A percentile compares a stretch with the other conserved stretches of the same genome.
Evolutionary conservation across 92 coral and sea anemone species (phyloP).

Genomic region (Paragorgia papillata): DNA sequence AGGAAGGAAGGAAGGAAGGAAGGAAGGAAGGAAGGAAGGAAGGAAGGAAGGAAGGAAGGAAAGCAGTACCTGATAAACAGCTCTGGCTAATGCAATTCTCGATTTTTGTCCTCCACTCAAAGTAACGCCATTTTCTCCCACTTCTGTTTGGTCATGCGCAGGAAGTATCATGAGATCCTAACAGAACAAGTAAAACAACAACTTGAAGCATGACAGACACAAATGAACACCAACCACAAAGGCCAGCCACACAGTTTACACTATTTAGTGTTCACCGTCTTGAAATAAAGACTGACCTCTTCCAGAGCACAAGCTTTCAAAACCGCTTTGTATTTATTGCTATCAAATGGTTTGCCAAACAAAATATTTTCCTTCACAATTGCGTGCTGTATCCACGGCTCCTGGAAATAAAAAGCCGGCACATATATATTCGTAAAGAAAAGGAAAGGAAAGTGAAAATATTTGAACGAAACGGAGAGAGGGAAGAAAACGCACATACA

Average conservation of each 20-base stretch:
- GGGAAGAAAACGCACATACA: too few relatives aligned
- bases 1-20: background rate
- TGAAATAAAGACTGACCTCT: too few relatives aligned
- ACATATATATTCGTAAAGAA: too few relatives aligned
- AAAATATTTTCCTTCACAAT: slow-evolving; percentile 94
- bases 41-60: background rate
- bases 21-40: background rate
- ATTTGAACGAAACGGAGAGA: too few relatives aligned
- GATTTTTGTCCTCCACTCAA: slow-evolving; percentile 98
- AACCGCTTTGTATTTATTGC: slow-evolving; percentile 77
- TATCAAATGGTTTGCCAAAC: slow-evolving; percentile 85
- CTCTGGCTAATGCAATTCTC: slow-evolving; percentile 87
- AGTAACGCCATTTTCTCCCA: slow-evolving; percentile 98
- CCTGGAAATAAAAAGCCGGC: slow-evolving; percentile 54
- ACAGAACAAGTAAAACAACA: background rate
- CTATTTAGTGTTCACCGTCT: too few relatives aligned
- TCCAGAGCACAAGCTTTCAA: slow-evolving; percentile 86
- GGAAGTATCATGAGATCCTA: slow-evolving; percentile 90
- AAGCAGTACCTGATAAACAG: slow-evolving; percentile 84
- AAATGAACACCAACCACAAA: too few relatives aligned
- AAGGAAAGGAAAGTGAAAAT: too few relatives aligned
- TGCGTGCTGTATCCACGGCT: slow-evolving; percentile 98
- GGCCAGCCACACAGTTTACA: too few relatives aligned
- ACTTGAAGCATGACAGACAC: too few relatives aligned
- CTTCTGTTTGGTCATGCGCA: slow-evolving; percentile 92